phyloP scores from a whole-genome alignment of 2,797 vertebrate species.

The Oreochromis grahami region DNA sequence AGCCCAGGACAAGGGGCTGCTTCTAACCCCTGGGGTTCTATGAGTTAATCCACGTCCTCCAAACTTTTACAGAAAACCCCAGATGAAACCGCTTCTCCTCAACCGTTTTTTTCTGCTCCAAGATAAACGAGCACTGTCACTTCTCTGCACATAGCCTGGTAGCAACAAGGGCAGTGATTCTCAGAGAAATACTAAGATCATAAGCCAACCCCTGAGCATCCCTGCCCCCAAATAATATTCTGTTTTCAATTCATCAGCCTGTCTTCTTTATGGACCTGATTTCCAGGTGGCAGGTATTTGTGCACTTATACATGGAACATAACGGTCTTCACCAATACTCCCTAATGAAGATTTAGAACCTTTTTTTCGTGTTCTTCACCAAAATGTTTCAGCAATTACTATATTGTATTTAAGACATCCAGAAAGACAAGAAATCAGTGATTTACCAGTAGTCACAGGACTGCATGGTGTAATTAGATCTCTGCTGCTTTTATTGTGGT shows the following conservation, averaged over 20 bases:
- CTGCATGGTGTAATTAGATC: not conserved
- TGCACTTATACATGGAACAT: not conserved
- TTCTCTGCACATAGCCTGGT: not conserved
- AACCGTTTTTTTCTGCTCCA: not conserved
- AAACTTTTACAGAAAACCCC: conserved; percentile 1
- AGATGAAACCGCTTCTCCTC: conserved; percentile 5
- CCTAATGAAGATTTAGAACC: not conserved
- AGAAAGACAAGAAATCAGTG: not conserved
- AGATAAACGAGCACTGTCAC: conserved; percentile 51
- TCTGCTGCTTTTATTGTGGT: not conserved
- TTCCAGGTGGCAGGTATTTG: not conserved
- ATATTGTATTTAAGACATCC: not conserved
- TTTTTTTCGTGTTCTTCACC: not conserved
- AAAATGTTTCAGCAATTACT: not conserved
- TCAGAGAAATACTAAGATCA: conserved; percentile 27
- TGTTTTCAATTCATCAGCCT: conserved; percentile 33
- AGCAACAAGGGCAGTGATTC: conserved; percentile 24
- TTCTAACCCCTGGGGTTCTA: not conserved
- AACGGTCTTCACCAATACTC: not conserved
- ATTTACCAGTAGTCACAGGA: not conserved
- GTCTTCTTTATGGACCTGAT: not conserved
- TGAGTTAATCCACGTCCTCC: not conserved
- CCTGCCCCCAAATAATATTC: conserved; percentile 17
- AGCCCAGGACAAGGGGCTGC: not conserved
- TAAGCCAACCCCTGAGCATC: not conserved